Evolutionary conservation across 1,140 invertebrate species (phyloP).

Genomic region (Diorhabda sublineata): DNA sequence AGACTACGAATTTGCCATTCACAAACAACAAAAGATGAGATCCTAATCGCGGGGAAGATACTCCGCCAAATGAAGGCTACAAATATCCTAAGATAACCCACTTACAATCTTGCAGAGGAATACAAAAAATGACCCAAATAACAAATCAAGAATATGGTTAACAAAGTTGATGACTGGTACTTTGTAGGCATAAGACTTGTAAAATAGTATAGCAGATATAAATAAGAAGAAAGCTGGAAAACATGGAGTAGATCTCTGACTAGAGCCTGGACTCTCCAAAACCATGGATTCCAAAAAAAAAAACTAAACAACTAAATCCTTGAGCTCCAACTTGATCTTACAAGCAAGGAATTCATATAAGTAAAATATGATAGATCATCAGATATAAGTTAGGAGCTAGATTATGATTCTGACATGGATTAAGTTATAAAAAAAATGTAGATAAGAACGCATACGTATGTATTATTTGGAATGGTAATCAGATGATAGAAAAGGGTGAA

Average conservation of each 20-base stretch:
- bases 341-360: background rate
- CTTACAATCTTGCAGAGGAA: background rate
- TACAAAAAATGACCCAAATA: background rate
- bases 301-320: background rate
- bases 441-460: background rate
- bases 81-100: background rate
- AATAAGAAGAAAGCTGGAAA: background rate
- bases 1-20: no score
- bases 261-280: background rate
- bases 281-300: background rate
- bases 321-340: background rate
- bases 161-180: background rate
- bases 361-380: background rate
- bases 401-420: background rate
- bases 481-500: background rate
- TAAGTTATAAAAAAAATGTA: background rate
- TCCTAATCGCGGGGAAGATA: background rate
- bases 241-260: background rate
- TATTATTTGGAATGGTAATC: background rate
- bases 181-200: background rate
- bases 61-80: background rate
- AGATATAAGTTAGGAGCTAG: background rate
- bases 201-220: background rate
- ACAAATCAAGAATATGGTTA: background rate
- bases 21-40: background rate